phyloP scores from a whole-genome alignment of 2,113 vertebrate genomes.

The Tetrao urogallus region DNA sequence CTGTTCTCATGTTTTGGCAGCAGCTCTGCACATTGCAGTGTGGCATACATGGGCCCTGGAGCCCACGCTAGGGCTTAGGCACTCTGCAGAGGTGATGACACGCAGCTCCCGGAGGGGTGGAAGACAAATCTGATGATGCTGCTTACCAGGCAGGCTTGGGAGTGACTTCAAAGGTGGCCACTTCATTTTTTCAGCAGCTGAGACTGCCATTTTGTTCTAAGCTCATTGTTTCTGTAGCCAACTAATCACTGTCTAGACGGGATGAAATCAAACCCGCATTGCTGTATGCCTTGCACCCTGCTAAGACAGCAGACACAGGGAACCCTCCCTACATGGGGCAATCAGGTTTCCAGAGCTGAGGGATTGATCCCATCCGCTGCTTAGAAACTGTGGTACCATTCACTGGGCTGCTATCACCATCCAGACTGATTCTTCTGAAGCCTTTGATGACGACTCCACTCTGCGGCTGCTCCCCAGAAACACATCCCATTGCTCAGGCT shows the following conservation, averaged over 20 bases:
- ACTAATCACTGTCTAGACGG: not conserved
- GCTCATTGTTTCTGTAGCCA: not conserved
- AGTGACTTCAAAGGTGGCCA: conserved; percentile 26
- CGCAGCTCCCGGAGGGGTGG: not conserved
- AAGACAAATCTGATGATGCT: not conserved
- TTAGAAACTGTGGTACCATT: not conserved
- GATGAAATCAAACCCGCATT: not conserved
- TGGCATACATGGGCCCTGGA: conserved; percentile 10
- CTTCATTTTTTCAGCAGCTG: not conserved
- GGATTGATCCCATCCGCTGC: not conserved
- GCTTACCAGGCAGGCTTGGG: not conserved
- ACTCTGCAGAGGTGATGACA: conserved; percentile 34
- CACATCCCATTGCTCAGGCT: not conserved
- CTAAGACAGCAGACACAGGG: not conserved
- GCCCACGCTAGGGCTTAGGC: not conserved
- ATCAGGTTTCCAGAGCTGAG: not conserved
- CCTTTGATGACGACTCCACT: not conserved
- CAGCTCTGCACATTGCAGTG: not conserved
- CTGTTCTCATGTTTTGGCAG: conserved; percentile 39
- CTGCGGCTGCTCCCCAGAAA: not conserved
- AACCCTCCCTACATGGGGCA: not conserved
- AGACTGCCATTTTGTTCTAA: not conserved
- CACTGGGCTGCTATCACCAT: not conserved
- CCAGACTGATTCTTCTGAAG: not conserved
- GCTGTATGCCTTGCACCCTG: not conserved